phyloP scores from a whole-genome alignment of 2,113 vertebrate species.

The Prietella phreatophila region DNA sequence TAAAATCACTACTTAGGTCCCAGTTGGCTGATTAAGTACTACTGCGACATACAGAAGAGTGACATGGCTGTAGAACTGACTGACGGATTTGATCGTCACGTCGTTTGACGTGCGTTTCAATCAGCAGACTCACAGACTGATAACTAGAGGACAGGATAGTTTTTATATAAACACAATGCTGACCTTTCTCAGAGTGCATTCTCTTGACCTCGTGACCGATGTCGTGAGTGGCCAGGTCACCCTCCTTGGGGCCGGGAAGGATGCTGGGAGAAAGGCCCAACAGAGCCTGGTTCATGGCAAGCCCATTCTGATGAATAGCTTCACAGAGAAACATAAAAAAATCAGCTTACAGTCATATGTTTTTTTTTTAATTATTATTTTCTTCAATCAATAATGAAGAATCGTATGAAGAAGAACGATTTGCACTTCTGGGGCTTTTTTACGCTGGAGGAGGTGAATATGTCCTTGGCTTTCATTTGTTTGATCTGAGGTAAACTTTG shows the following conservation, averaged over 20 bases:
- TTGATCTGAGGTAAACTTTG: slow-evolving; percentile 51
- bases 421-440: slow-evolving; percentile 4
- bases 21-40: background rate
- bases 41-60: background rate
- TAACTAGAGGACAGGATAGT: background rate
- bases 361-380: background rate
- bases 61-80: background rate
- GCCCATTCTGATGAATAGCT: slow-evolving; percentile 94
- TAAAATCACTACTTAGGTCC: background rate
- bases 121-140: background rate
- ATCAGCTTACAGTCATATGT: slow-evolving; percentile 14
- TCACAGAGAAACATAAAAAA: slow-evolving; percentile 42
- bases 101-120: background rate
- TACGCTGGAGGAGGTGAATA: slow-evolving; percentile 40
- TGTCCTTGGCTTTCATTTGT: slow-evolving; percentile 55
- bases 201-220: slow-evolving; percentile 91
- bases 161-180: slow-evolving; percentile 36
- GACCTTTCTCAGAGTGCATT: slow-evolving; percentile 96
- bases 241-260: slow-evolving; percentile 92
- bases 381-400: slow-evolving; percentile 14
- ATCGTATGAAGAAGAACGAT: slow-evolving; percentile 44
- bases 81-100: background rate
- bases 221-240: slow-evolving; percentile 93
- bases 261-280: slow-evolving; percentile 95
- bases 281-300: slow-evolving; percentile 96